A percentile compares a stretch with the other conserved stretches of the same genome.
phyloP scores from a whole-genome alignment of 1,140 invertebrate genomes.

The Drosophila ohnishii region DNA sequence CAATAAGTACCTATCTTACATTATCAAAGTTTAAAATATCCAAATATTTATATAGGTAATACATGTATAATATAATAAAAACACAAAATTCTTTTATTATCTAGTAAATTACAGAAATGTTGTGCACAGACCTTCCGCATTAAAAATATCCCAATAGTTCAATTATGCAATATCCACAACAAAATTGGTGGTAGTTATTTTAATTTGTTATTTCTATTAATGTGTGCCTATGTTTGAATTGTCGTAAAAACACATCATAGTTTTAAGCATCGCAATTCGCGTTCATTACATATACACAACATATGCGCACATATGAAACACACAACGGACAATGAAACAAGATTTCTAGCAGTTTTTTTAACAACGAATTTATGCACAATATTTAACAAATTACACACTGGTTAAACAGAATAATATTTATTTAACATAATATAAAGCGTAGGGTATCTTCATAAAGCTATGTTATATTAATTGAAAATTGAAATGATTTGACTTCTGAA shows the following conservation, averaged over 20 bases:
- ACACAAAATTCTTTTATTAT: no score
- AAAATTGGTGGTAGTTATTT: no score
- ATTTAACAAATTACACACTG: background rate
- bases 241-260: background rate
- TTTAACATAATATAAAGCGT: slow-evolving; percentile 8
- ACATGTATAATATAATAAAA: no score
- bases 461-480: background rate
- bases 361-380: background rate
- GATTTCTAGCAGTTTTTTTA: background rate
- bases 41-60: no score
- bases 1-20: no score
- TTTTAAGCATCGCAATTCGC: background rate
- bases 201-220: background rate
- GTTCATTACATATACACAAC: background rate
- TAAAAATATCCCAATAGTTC: no score
- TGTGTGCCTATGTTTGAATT: background rate
- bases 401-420: background rate
- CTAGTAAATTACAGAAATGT: no score
- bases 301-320: no score
- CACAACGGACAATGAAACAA: background rate
- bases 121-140: no score
- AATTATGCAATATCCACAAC: no score
- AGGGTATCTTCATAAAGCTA: background rate
- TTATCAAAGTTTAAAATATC: no score
- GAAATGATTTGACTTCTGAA: slow-evolving; percentile 12